Base-by-base conservation (phyloP, 1,140 invertebrate species). In the Panulirus ornatus region DNA sequence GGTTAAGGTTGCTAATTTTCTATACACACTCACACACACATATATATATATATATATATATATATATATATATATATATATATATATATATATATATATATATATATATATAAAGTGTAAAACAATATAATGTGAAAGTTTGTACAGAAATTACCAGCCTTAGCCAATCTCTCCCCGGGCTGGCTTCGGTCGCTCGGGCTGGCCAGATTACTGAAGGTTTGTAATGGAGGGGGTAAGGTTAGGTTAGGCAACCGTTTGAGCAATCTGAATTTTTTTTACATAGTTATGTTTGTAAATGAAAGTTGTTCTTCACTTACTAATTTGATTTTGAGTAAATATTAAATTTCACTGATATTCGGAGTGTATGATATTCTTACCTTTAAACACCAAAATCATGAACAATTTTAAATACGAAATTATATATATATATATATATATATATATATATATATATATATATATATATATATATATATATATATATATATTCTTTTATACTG, bases 21-120 rank as follows among this genome's bases (percentile, higher is more conserved):
- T 76, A 38, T 76, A 42, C 22, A 78, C 16, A 40, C 40, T 11
- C 16, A 40, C 36, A 40, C 36, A 78, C 36, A 38, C 40, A 78
- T 78, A 78, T 78, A 78, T 78, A 78, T 78, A 78, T 78, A 78
- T 83, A 66, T 83, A 66, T 83, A 66, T 83, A 66, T 83, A 82
- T 82, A 82, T 82, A 82, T 82, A 54, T 82, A 82, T 82, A 82
- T 82, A 82, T 82, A 82, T 82, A 82, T 82, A 82, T 82, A 82
- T 58, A 82, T 58, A 82, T 58, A 82, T 58, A 82, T 58, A 82
- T 82, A 76, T 76, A 76, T 76, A 38, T 76, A 44, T 9, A 34
- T 9, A 34, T 47, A 47, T 47, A 47, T 47, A 47, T 47, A 47
- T 47, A 47, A 6, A 47, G n/a, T n/a, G n/a, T n/a, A n/a, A n/a